These are phyloP conservation scores for Otis tarda DNA, from an alignment of 2,113 vertebrate species.

Conservation along the genomic window DNA sequence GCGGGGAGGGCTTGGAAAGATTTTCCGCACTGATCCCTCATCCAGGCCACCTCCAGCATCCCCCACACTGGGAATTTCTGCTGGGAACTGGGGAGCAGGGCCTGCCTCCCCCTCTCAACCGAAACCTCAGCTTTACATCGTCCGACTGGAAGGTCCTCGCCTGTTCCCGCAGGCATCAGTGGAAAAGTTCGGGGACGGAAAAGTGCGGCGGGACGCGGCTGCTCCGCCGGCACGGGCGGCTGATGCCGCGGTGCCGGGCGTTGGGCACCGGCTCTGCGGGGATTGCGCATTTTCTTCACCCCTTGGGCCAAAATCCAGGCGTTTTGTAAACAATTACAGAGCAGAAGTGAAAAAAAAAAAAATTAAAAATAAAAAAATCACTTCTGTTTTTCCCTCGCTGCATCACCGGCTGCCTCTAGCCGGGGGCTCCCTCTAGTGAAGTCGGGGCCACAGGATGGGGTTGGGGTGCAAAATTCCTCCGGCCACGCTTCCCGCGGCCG, in stretches of 20 bases:
- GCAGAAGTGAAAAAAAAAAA: neutral
- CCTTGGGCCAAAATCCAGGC: rapidly evolving
- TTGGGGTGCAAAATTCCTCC: neutral
- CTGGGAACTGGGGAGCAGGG: neutral
- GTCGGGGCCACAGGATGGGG: rapidly evolving
- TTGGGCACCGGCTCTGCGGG: no score
- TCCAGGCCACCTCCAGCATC: neutral
- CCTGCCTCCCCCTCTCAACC: neutral
- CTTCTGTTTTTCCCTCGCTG: neutral
- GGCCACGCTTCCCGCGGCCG: rapidly evolving
- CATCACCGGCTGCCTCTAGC: neutral
- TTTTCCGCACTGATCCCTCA: no score
- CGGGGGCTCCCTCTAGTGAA: neutral
- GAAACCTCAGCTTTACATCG: neutral
- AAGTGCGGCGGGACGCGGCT: rapidly evolving
- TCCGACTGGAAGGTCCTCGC: neutral
- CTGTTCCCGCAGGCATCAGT: neutral
- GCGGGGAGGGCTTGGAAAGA: rapidly evolving
- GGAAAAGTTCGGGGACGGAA: neutral
- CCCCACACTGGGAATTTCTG: rapidly evolving
- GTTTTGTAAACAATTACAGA: rapidly evolving
- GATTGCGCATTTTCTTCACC: neutral
- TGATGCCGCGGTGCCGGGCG: rapidly evolving
- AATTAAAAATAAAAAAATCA: no score
- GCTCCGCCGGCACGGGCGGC: neutral